Evolutionary conservation across 2,113 vertebrate species (phyloP).

Genomic region (Poeciliopsis turrubarensis): DNA sequence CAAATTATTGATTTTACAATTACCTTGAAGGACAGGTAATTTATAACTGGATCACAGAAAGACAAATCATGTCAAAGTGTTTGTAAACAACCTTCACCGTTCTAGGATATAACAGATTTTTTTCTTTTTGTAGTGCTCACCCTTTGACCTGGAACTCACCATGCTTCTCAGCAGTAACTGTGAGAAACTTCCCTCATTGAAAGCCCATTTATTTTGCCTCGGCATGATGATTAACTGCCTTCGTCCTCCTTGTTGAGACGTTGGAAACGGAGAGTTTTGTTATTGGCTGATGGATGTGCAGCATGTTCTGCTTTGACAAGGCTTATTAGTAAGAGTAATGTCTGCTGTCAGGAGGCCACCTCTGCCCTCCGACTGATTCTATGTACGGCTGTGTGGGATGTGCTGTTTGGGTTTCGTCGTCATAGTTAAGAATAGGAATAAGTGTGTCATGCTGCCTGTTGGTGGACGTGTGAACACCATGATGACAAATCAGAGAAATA

Average conservation of each 20-base stretch:
- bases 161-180: neutral
- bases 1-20: neutral
- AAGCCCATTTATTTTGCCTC: slow-evolving; percentile 7
- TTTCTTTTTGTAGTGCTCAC: neutral
- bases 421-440: slow-evolving; percentile 24
- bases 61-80: neutral
- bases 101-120: neutral
- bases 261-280: slow-evolving; percentile 17
- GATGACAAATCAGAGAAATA: slow-evolving; percentile 9
- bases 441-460: slow-evolving; percentile 4
- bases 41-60: too few species aligned
- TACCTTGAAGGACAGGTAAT: neutral
- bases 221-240: neutral
- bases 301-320: slow-evolving; percentile 41
- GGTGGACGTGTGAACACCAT: slow-evolving; percentile 25
- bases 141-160: neutral
- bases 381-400: slow-evolving; percentile 41
- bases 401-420: slow-evolving; percentile 42
- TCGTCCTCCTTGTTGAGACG: neutral
- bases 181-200: slow-evolving; percentile 7
- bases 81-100: neutral
- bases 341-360: slow-evolving; percentile 39
- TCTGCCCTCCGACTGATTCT: slow-evolving; percentile 42
- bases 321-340: slow-evolving; percentile 73
- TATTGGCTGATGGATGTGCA: slow-evolving; percentile 48